Conservation (phyloP, 2,113 vertebrate species). For the Fulmarus glacialis region DNA sequence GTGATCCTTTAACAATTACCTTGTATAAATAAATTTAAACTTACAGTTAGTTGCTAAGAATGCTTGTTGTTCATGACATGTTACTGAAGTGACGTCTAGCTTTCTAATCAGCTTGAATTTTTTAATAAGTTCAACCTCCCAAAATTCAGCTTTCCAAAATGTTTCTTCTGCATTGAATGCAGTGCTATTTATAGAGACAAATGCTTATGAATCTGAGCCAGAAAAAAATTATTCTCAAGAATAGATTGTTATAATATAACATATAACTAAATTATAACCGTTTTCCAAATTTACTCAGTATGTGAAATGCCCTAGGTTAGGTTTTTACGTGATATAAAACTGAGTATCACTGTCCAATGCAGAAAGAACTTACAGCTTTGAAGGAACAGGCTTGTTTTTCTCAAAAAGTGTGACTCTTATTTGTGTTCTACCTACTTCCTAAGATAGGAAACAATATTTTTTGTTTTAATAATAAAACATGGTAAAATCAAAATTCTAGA, state of each 20-base stretch:
- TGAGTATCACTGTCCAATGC: neutral
- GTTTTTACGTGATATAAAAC: neutral
- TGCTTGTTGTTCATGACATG: neutral
- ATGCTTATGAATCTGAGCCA: neutral
- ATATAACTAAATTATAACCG: neutral
- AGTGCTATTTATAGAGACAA: neutral
- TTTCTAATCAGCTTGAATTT: neutral
- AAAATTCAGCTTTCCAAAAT: neutral
- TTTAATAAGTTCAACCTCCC: neutral
- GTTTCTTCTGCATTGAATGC: neutral
- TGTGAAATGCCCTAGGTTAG: neutral
- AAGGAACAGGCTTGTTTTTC: neutral
- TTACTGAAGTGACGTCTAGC: neutral
- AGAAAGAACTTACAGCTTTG: neutral
- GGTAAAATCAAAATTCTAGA: conserved; percentile 58
- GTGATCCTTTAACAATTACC: conserved; percentile 17
- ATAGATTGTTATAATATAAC: neutral
- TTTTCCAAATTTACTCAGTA: neutral
- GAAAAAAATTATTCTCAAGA: neutral
- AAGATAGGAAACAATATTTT: conserved; percentile 60
- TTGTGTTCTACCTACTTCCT: conserved; percentile 39
- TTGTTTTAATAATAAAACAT: conserved; percentile 54
- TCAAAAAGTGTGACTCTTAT: neutral
- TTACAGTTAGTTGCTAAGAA: conserved; percentile 8
- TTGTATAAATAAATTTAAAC: conserved; percentile 32